Evolutionary conservation across 2,888 invertebrate genomes (phyloP), one percentile per base, ranked within the genome.

Genomic region (Rugalucina vietnamica): DNA sequence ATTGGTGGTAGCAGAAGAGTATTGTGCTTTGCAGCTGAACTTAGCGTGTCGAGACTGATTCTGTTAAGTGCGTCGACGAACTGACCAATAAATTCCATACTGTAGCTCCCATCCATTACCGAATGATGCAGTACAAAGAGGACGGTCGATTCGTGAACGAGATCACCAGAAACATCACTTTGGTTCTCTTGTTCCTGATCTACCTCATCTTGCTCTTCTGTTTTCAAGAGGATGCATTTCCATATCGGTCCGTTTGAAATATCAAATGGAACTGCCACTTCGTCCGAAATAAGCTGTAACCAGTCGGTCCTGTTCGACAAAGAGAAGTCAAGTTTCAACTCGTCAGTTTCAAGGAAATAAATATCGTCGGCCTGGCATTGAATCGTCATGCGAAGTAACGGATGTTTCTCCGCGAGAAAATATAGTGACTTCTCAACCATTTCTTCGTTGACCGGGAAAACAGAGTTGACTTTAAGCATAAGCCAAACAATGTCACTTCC

Each of bases 71-170:
- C 79, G 24, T 73, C 75, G 0, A 85, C 65, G 18, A 83, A 87
- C 24, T 87, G 84, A 73, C 81, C 81, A 39, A 87, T 85, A 18
- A 87, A 57, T 84, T 84, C 84, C 75, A 81, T 43, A 4, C 74
- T 72, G 43, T 87, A 87, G 0, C 82, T 79, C 21, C 87, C 87
- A 49, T 87, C 87, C 71, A 85, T 78, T 18, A 87, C 69, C 0
- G 83, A 76, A 74, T 87, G 87, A 49, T 87, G 82, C 65, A 73
- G 57, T 21, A 85, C 79, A 72, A 87, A 87, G 18, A 87, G 14
- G 57, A 87, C 82, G 2, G 75, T 76, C 32, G 82, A 12, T 43
- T 18, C 18, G 18, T 43, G 18, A 43, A 43, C 18, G 43, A 18
- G 18, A 43, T 8, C 43, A 43, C 43, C 43, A 18, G 43, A 43